Evolutionary conservation across 2,113 vertebrate genomes (phyloP).

Genomic region (Pleuronectes platessa): DNA sequence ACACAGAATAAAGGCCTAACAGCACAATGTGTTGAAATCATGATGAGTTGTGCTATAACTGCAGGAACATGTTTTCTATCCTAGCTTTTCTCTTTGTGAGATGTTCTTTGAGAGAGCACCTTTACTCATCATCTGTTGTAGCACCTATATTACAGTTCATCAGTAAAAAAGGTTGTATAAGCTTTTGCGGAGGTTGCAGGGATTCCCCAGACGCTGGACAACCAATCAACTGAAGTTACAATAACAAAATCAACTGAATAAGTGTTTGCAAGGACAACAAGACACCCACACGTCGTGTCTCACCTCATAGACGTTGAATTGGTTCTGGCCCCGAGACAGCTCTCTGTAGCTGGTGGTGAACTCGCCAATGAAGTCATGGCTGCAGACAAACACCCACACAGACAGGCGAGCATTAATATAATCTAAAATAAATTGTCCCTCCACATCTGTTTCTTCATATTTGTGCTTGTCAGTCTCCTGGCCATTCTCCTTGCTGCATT

Average conservation of each 20-base stretch:
- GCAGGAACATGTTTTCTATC: neutral
- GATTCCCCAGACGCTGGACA: neutral
- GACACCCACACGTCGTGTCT: conserved; percentile 23
- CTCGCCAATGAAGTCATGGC: conserved; percentile 98
- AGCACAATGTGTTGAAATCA: too few relatives aligned
- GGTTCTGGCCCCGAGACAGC: conserved; percentile 94
- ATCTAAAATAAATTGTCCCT: neutral
- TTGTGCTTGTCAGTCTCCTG: neutral
- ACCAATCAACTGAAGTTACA: neutral
- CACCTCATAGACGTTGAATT: conserved; percentile 90
- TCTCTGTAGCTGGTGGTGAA: conserved; percentile 99
- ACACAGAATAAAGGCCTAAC: too few relatives aligned
- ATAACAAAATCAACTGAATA: conserved; percentile 14
- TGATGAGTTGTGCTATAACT: neutral
- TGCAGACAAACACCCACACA: conserved; percentile 70
- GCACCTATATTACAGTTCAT: neutral
- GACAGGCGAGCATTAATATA: conserved; percentile 6
- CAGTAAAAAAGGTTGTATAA: neutral
- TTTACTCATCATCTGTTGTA: neutral
- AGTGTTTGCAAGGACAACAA: conserved; percentile 12
- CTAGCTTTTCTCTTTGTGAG: too few relatives aligned
- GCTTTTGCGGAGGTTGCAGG: neutral
- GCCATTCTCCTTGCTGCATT: neutral
- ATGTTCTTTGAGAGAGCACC: neutral
- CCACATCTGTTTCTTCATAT: conserved; percentile 4